These are phyloP conservation scores for Chloroceryle inda DNA, from an alignment of 2,797 vertebrate genomes.

Conservation along the genomic window DNA sequence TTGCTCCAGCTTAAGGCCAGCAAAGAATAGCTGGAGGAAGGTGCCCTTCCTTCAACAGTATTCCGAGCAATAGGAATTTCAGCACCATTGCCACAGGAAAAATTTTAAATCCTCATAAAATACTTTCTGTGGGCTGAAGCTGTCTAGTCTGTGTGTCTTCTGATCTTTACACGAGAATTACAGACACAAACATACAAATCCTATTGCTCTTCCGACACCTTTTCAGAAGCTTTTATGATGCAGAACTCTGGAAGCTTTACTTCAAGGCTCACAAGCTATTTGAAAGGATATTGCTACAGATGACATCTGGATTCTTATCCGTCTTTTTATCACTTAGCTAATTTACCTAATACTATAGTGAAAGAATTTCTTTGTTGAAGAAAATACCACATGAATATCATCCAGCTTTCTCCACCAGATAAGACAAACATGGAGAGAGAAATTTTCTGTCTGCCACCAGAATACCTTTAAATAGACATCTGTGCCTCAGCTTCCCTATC, in stretches of 20 bases:
- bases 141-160: background rate
- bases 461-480: conserved; percentile 30
- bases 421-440: background rate
- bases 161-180: background rate
- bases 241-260: background rate
- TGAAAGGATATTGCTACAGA: background rate
- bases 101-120: background rate
- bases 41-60: background rate
- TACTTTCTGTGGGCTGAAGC: background rate
- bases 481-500: conserved; percentile 39
- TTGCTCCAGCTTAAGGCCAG: background rate
- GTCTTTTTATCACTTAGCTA: conserved; percentile 12
- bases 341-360: conserved; percentile 36
- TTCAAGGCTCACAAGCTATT: background rate
- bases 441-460: background rate
- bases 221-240: background rate
- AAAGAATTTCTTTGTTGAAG: conserved; percentile 39
- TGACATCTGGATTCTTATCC: conserved; percentile 46
- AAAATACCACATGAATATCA: conserved; percentile 18
- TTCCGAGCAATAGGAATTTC: background rate
- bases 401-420: background rate
- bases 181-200: background rate
- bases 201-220: background rate
- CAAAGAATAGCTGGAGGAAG: background rate
- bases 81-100: background rate